Conservation (phyloP, 2,797 vertebrate genomes). For the Clarias platycephalus region DNA sequence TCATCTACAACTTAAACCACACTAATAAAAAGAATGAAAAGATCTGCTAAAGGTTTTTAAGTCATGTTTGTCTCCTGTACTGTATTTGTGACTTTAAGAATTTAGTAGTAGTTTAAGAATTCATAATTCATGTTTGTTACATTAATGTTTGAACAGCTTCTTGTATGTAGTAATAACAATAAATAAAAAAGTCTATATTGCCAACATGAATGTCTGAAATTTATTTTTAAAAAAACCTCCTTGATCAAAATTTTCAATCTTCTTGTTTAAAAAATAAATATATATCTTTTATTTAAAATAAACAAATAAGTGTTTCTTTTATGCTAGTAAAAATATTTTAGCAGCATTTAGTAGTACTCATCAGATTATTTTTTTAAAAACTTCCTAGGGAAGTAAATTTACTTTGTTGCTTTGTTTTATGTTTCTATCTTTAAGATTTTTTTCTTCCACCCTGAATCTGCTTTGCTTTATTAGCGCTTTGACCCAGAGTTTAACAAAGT, state of each 20-base stretch:
- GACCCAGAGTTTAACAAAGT: conserved; percentile 55
- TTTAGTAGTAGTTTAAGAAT: too few relatives aligned
- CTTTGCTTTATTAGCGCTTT: neutral
- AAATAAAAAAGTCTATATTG: neutral
- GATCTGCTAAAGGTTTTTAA: neutral
- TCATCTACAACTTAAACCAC: conserved; percentile 40
- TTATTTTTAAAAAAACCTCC: too few relatives aligned
- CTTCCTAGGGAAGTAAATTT: neutral
- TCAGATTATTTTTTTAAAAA: neutral
- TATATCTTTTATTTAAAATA: neutral
- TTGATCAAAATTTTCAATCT: too few relatives aligned
- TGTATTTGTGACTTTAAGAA: too few relatives aligned
- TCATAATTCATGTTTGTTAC: neutral
- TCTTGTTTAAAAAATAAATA: too few relatives aligned
- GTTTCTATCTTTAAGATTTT: neutral
- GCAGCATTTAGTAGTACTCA: neutral
- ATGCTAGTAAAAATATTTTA: neutral
- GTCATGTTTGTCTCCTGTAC: neutral
- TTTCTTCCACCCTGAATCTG: neutral
- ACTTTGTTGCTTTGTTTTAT: neutral
- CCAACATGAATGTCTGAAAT: neutral
- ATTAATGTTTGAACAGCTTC: too few relatives aligned
- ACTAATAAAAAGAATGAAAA: neutral
- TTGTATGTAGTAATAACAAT: neutral
- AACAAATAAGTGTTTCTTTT: neutral